phyloP scores from a whole-genome alignment of 23 tunicate genomes.

The Trididemnum clinides region DNA sequence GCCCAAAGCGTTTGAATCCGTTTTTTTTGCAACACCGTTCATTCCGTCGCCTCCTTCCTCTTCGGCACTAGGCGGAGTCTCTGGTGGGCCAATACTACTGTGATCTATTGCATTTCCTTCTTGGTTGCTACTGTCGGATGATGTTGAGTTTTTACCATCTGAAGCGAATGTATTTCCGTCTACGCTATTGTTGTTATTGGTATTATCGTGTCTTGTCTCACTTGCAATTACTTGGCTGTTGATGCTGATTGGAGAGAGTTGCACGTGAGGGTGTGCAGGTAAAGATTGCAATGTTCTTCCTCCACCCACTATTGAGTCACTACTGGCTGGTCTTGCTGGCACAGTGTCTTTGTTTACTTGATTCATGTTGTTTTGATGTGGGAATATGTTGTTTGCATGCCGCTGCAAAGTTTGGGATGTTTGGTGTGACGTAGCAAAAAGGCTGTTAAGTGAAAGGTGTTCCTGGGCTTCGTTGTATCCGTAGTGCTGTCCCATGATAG shows the following conservation, averaged over 20 bases:
- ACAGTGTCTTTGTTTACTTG: slow-evolving; percentile 9
- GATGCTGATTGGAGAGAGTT: neutral
- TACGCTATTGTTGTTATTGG: slow-evolving; percentile 53
- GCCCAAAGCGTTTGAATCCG: slow-evolving; percentile 12
- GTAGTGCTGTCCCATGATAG: slow-evolving; percentile 45
- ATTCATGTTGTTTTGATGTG: neutral
- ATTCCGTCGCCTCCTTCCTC: slow-evolving; percentile 91
- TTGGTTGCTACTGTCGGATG: slow-evolving; percentile 37
- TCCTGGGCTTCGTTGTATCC: slow-evolving; percentile 7
- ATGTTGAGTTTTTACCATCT: slow-evolving; percentile 57
- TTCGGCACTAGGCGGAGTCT: slow-evolving; percentile 82
- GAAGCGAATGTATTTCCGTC: slow-evolving; percentile 17
- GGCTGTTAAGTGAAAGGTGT: neutral
- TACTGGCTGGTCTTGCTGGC: slow-evolving; percentile 40
- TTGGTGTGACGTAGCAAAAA: neutral
- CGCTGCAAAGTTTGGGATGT: neutral
- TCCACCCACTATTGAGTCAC: no score
- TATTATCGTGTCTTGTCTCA: slow-evolving; percentile 41
- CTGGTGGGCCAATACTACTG: slow-evolving; percentile 46
- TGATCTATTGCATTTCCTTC: slow-evolving; percentile 11
- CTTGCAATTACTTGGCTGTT: neutral
- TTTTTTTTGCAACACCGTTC: slow-evolving; percentile 35
- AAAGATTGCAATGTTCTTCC: neutral
- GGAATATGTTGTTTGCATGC: neutral
- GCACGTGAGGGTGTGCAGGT: neutral